phyloP scores from a whole-genome alignment of 2,797 vertebrate species.

The Pseudomugil tenellus region DNA sequence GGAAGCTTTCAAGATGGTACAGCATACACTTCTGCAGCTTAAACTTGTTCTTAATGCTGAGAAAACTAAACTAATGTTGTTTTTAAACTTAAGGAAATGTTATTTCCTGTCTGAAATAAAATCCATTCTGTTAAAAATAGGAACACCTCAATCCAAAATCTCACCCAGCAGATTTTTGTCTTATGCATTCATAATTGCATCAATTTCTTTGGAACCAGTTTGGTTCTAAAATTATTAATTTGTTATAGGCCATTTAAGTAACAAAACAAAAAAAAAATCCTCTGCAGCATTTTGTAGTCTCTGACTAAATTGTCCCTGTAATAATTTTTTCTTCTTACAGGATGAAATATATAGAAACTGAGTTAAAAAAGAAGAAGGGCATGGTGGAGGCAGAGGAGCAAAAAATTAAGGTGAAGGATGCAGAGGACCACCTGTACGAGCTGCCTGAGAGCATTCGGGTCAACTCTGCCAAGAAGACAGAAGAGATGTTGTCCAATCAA shows the following conservation, averaged over 20 bases:
- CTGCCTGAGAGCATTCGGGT: constrained; percentile 94
- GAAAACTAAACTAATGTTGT: too few relatives aligned
- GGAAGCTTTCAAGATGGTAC: too few relatives aligned
- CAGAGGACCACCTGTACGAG: constrained; percentile 94
- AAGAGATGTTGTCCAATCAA: constrained; percentile 99
- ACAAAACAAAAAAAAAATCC: not conserved
- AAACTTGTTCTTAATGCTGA: too few relatives aligned
- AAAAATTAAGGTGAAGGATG: constrained; percentile 93
- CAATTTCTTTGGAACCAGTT: not conserved
- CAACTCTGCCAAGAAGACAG: constrained; percentile 96
- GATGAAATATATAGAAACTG: constrained; percentile 88
- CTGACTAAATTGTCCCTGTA: not conserved
- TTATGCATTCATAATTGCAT: not conserved
- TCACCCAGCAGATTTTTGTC: not conserved
- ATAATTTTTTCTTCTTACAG: constrained; percentile 44
- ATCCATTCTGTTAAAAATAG: not conserved
- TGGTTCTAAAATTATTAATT: not conserved
- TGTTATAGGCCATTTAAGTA: not conserved
- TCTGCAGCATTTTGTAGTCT: not conserved
- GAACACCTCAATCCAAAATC: not conserved
- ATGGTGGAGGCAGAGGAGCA: constrained; percentile 92
- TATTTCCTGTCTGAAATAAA: not conserved
- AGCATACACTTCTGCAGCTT: too few relatives aligned
- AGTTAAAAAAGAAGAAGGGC: constrained; percentile 81
- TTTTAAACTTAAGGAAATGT: too few relatives aligned